Evolutionary conservation across 2,113 vertebrate genomes (phyloP).

Genomic region (Alces alces): DNA sequence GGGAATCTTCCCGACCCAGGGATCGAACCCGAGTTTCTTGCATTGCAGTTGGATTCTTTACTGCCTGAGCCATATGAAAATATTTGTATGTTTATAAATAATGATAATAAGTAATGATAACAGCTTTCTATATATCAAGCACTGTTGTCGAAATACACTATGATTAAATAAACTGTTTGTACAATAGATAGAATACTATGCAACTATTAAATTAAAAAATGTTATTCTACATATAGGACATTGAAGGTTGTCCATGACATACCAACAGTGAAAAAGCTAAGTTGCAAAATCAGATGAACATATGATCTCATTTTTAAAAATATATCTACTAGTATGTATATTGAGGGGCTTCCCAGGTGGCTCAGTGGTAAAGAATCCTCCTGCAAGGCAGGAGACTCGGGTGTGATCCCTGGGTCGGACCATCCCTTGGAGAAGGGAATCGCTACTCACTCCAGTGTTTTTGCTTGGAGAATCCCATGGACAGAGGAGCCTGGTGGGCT

Average conservation of each 20-base stretch:
- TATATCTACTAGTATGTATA: neutral
- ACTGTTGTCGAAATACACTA: neutral
- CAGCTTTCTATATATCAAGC: neutral
- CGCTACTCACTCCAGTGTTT: neutral
- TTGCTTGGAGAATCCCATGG: neutral
- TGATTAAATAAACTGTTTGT: neutral
- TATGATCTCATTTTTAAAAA: neutral
- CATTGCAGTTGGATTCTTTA: neutral
- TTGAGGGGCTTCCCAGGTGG: neutral
- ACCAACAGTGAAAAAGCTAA: neutral
- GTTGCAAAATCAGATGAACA: neutral
- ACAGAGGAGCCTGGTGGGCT: neutral
- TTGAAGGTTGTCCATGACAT: neutral
- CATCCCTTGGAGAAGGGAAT: neutral
- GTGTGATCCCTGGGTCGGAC: neutral
- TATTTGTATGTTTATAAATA: neutral
- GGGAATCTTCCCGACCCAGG: neutral
- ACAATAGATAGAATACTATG: neutral
- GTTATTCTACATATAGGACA: neutral
- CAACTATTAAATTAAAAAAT: neutral
- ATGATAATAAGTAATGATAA: neutral
- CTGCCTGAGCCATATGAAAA: neutral
- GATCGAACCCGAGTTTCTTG: neutral
- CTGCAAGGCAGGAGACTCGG: neutral
- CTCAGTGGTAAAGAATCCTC: neutral